Percentiles rank a stretch among this genome's conserved stretches.
phyloP scores from a whole-genome alignment of 2,797 vertebrate species.

The Microctenopoma lineatum region DNA sequence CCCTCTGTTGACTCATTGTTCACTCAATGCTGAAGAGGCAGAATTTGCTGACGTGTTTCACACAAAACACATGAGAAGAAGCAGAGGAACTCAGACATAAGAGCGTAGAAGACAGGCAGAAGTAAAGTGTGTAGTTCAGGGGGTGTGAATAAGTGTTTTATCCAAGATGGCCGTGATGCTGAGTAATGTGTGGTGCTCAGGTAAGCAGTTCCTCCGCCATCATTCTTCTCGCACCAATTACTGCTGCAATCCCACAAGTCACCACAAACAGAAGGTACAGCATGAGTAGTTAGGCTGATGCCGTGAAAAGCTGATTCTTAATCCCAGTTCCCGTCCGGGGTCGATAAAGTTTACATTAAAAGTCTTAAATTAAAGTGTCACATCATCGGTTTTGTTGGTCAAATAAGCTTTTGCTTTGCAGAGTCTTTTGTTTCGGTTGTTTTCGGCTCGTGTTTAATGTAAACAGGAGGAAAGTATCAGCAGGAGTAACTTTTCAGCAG shows the following conservation, averaged over 20 bases:
- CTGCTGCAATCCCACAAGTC: constrained; percentile 45
- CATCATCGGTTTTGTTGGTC: constrained; percentile 14
- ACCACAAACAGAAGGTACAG: constrained; percentile 13
- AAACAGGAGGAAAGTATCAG: constrained; percentile 12
- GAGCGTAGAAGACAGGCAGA: constrained; percentile 10
- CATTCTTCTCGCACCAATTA: constrained; percentile 50
- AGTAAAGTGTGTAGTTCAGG: constrained; percentile 6
- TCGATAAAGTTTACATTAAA: constrained; percentile 47
- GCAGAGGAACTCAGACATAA: not conserved
- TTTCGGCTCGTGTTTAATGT: not conserved
- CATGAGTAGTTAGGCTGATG: constrained; percentile 19
- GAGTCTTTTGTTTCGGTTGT: not conserved
- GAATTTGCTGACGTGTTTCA: not conserved
- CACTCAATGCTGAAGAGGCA: not conserved
- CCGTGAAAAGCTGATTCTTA: constrained; percentile 12
- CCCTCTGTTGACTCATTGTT: not conserved
- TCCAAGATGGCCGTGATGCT: constrained; percentile 67
- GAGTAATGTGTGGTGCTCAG: constrained; percentile 78
- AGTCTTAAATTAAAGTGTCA: constrained; percentile 15
- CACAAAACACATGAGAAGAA: not conserved
- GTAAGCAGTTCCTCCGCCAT: constrained; percentile 64
- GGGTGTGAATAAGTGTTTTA: constrained; percentile 2
- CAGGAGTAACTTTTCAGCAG: too few species aligned
- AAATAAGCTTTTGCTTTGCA: constrained; percentile 7
- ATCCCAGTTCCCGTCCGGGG: not conserved